Percentiles rank a stretch among this genome's conserved stretches.
phyloP scores from a whole-genome alignment of 1,140 invertebrate genomes.

The Asbolus verrucosus region DNA sequence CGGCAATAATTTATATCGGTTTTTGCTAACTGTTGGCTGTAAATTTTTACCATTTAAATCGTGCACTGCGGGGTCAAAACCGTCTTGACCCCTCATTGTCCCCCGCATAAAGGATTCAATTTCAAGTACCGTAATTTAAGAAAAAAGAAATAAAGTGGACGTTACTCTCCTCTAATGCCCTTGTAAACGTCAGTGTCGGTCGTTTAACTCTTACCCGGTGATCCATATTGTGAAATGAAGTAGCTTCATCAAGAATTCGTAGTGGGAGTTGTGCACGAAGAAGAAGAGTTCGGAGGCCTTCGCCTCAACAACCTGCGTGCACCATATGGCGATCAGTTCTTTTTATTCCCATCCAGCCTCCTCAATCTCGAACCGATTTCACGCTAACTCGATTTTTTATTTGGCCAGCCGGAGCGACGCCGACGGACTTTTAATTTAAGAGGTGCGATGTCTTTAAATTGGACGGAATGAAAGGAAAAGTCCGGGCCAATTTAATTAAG shows the following conservation, averaged over 20 bases:
- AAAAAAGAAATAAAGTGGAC: no score
- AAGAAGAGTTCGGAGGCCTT: no score
- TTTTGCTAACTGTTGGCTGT: constrained; percentile 45
- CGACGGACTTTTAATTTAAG: no score
- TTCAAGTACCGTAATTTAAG: constrained; percentile 4
- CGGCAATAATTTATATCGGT: constrained; percentile 47
- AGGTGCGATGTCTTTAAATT: no score
- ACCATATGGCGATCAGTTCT: no score
- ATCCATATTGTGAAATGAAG: constrained; percentile 32
- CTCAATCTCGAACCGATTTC: no score
- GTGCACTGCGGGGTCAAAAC: constrained; percentile 41
- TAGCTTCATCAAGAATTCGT: neutral
- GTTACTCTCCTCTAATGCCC: neutral
- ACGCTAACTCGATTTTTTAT: no score
- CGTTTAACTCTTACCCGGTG: constrained; percentile 35
- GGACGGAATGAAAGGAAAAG: constrained; percentile 35
- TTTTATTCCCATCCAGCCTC: no score
- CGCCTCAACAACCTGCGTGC: no score
- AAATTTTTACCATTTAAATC: constrained; percentile 50
- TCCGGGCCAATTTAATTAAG: constrained; percentile 40
- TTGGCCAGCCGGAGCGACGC: no score
- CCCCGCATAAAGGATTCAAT: constrained; percentile 43
- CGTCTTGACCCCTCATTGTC: constrained; percentile 35
- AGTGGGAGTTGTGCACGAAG: no score
- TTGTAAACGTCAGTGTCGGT: neutral